Base-by-base conservation (phyloP, 2,888 invertebrate genomes). In the Artemia sp. region DNA sequence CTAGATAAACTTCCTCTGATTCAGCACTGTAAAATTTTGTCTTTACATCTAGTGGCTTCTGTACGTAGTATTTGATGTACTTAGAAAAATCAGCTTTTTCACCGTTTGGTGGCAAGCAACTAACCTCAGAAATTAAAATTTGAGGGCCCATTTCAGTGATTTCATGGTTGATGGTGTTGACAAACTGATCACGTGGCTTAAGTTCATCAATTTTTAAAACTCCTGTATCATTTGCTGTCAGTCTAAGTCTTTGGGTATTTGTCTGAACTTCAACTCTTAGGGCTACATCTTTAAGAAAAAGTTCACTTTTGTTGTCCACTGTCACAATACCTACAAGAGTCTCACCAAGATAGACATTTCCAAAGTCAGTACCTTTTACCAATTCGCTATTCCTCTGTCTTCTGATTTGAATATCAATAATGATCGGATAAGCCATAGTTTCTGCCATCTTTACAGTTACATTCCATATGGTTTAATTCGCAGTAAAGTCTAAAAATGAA, bases 71-170 rank as follows among this genome's bases (percentile, higher is more conserved):
- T 80, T 96, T 97, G 79, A 97, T 98, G 79, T 94, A 96, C 79
- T 97, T 97, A 74, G 94, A 84, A 76, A 97, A 92, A 72, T 90
- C 89, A 77, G 90, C 86, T 52, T 86, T 81, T 73, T 89, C 86
- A 19, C 80, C 80, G 72, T 84, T 83, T 68, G 86, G 84, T 52
- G 87, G 87, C 76, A 85, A 85, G 78, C 97, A 98, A 73, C 87
- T 89, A 3, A 98, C 94, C 80, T 96, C 93, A 81, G 97, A 98
- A 2, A 96, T 93, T 74, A 98, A 81, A 77, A 97, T 95, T 77
- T 98, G 97, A 67, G 93, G 92, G 66, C 97, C 97, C 74, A 94
- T 87, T 81, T 98, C 97, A 80, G 96, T 97, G n/a, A 98, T 95
- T 84, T 98, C 97, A 81, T 98, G 95, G 76, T 93, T 90, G 76